Conservation (phyloP, 2,113 vertebrate species). For the Picathartes gymnocephalus region DNA sequence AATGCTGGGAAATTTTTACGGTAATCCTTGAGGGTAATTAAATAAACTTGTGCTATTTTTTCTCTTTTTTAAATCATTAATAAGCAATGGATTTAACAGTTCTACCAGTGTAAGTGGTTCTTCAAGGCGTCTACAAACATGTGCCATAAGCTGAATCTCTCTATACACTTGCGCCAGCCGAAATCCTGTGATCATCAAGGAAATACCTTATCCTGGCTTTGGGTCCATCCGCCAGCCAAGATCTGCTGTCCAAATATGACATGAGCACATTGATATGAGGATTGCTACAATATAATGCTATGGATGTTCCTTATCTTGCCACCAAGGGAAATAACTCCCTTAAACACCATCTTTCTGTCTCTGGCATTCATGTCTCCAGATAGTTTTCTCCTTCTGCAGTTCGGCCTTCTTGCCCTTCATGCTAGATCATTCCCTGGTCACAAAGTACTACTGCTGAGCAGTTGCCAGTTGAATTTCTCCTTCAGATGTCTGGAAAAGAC, state of each 20-base stretch:
- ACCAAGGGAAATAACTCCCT: background rate
- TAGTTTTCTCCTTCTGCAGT: background rate
- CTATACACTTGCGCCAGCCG: background rate
- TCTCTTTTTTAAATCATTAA: background rate
- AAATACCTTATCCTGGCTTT: background rate
- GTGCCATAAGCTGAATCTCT: background rate
- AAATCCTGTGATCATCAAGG: background rate
- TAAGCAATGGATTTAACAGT: background rate
- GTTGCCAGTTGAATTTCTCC: background rate
- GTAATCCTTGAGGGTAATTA: background rate
- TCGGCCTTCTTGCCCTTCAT: background rate
- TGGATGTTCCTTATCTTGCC: background rate
- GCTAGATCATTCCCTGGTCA: background rate
- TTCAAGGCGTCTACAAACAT: background rate
- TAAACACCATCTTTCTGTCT: background rate
- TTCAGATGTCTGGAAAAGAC: background rate
- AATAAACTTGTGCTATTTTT: background rate
- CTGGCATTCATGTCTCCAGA: background rate
- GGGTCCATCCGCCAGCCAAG: background rate
- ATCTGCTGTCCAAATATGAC: background rate
- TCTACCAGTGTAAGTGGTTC: background rate
- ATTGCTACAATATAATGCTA: background rate
- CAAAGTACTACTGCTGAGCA: background rate
- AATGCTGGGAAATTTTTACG: background rate
- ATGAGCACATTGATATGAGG: background rate